These are phyloP conservation scores for Pan paniscus DNA, from an alignment of 2,113 vertebrate species.

Conservation along the genomic window DNA sequence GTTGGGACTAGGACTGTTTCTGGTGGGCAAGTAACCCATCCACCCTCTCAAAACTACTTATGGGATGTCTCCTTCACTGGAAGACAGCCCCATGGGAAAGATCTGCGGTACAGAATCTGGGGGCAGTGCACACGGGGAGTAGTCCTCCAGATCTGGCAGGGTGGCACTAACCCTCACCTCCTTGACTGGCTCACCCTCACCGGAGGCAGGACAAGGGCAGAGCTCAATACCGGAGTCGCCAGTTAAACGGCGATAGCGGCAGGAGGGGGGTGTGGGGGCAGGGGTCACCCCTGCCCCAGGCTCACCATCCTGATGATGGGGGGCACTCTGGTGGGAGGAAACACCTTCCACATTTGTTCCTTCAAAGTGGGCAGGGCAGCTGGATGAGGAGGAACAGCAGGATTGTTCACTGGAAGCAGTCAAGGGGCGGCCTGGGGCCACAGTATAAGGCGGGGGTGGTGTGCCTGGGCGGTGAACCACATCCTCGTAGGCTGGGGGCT, in stretches of 20 bases:
- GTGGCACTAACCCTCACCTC: conserved; percentile 28
- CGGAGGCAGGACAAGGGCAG: conserved; percentile 86
- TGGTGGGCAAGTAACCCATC: neutral
- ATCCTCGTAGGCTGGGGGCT: conserved; percentile 96
- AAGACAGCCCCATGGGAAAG: conserved; percentile 63
- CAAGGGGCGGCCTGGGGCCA: conserved; percentile 85
- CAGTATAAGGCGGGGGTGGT: conserved; percentile 94
- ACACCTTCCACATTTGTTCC: conserved; percentile 58
- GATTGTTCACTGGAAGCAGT: conserved; percentile 91
- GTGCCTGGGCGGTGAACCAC: conserved; percentile 93
- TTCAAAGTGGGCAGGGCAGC: conserved; percentile 85
- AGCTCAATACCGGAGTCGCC: conserved; percentile 97
- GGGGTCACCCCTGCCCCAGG: conserved; percentile 80
- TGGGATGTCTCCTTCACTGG: conserved; percentile 34
- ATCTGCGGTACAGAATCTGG: conserved; percentile 66
- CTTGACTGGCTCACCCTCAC: conserved; percentile 54
- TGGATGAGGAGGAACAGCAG: conserved; percentile 92
- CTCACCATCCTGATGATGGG: conserved; percentile 84
- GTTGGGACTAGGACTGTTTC: neutral
- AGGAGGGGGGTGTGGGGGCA: conserved; percentile 83
- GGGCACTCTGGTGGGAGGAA: conserved; percentile 52
- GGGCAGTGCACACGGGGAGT: conserved; percentile 68
- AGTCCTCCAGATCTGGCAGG: neutral
- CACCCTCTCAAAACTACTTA: conserved; percentile 47
- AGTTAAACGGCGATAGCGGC: conserved; percentile 90